Base-by-base conservation (phyloP, 2,797 vertebrate genomes). In the Pipistrellus kuhlii region DNA sequence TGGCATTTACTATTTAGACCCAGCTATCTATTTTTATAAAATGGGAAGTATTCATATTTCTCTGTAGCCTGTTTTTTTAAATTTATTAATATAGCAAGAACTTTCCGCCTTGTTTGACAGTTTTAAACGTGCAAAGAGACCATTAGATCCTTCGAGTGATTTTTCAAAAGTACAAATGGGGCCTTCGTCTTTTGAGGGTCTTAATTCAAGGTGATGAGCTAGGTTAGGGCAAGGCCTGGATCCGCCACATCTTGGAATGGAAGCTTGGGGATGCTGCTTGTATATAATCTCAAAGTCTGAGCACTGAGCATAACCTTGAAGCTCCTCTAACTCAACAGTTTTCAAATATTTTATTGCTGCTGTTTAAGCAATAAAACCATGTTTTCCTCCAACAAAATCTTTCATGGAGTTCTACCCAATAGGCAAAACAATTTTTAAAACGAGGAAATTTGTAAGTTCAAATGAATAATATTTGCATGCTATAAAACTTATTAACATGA, bases 91-190 rank as follows among this genome's bases (percentile, higher is more conserved):
- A 83, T 32, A 62, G 35, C 5, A 38, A n/a, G 18, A 83, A 84
- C 25, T 44, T 73, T 90, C 89, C 91, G 32, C 72, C 53, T 85
- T 27, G 0, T 48, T 66, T 75, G 83, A 81, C 30, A 89, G 30
- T 90, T 90, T 94, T 71, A 89, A 93, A 91, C 76, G 53, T 85
- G 35, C 64, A 75, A 94, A 93, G 44, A 87, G 51, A 84, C 32
- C 73, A 75, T 69, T 89, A 86, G 68, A 76, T 82, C 20, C 55
- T 95, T 86, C 8, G 13, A 96, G 59, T 38, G 84, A 78, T 64
- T 92, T 94, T 95, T 80, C 72, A 73, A 90, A 86, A 88, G 25
- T 35, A 27, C 59, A 21, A 32, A 77, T 75, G 46, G 73, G 46
- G 3, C 7, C 38, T 46, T 81, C 17, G 30, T 44, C 72, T 81